Base-by-base conservation (phyloP, 2,888 invertebrate genomes). In the Sinohyriopsis cumingii region DNA sequence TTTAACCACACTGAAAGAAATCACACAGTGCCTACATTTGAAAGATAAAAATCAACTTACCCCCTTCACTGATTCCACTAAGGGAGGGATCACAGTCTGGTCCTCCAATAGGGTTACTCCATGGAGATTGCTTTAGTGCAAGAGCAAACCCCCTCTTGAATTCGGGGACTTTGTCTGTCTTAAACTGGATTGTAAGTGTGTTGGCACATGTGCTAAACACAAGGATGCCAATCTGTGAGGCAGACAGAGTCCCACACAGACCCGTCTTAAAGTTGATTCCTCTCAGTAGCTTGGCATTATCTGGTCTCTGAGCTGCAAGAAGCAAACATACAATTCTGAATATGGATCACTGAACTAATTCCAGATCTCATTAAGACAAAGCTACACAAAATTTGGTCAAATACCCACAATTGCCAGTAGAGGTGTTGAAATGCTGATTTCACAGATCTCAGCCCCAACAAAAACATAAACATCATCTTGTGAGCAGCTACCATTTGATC, bases 41-140 rank as follows among this genome's bases (percentile, higher is more conserved):
- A 9, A 33, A 45, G 15, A 45, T 45, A 45, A 45, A 45, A 45
- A 45, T 45, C 45, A 45, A 45, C 64, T 54, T 62, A 77, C 77
- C 75, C 64, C 75, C 75, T 19, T 72, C 60, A 45, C 68, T 67
- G 56, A 77, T 69, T 22, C 77, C 77, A 45, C 75, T 77, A 24
- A 77, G 63, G 20, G 59, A 60, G 7, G 70, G 72, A 56, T 77
- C 77, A 73, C 77, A 77, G 61, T 77, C 77, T 18, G 77, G 77
- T 9, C 72, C 77, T n/a, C 75, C 77, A 7, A 72, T 73, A 18
- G 77, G 77, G 64, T 77, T 77, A 25, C 66, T 72, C 77, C 77
- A 77, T 6, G 67, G 69, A 59, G 63, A 71, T 63, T 77, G 77
- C 45, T 24, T 62, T 12, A 77, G 59, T 22, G 69, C 62, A 33